A percentile compares a stretch with the other conserved stretches of the same genome.
These are phyloP conservation scores for Gnathonemus longibarbis DNA, from an alignment of 2,113 vertebrate species.

Conservation along the genomic window DNA sequence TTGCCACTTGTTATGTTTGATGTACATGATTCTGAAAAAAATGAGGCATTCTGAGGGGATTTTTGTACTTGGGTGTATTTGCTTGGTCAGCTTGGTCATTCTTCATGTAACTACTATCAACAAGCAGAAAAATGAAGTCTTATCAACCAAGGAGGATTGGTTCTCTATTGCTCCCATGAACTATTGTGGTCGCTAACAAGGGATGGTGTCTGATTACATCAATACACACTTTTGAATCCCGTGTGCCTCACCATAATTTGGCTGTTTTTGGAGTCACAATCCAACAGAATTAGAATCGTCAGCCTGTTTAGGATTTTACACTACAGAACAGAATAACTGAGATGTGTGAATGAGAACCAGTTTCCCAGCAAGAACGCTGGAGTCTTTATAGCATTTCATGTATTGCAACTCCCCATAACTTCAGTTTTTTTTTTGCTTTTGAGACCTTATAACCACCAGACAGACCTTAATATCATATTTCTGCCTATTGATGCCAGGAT, in stretches of 20 bases:
- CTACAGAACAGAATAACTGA: neutral
- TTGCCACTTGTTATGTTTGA: neutral
- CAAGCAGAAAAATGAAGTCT: neutral
- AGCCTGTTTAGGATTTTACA: neutral
- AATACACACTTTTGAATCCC: neutral
- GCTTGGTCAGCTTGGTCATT: neutral
- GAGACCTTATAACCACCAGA: neutral
- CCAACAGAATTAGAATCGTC: neutral
- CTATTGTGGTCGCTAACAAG: neutral
- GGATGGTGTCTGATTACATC: neutral
- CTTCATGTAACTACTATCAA: neutral
- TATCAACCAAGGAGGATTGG: neutral
- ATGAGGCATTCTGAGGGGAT: neutral
- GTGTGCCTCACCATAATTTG: neutral
- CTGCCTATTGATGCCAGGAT: neutral
- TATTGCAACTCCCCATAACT: too few species aligned
- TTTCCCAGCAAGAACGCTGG: neutral
- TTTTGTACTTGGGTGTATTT: conserved; percentile 7
- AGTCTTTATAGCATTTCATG: neutral
- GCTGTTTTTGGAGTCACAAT: neutral
- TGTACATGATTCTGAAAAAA: neutral
- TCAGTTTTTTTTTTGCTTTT: neutral
- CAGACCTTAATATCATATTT: conserved; percentile 18
- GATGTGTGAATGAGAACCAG: neutral
- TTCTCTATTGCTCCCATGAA: neutral